Evolutionary conservation across 2,888 invertebrate genomes (phyloP), one percentile per base, ranked within the genome.

Genomic region (Nipponacmea schrenckii): DNA sequence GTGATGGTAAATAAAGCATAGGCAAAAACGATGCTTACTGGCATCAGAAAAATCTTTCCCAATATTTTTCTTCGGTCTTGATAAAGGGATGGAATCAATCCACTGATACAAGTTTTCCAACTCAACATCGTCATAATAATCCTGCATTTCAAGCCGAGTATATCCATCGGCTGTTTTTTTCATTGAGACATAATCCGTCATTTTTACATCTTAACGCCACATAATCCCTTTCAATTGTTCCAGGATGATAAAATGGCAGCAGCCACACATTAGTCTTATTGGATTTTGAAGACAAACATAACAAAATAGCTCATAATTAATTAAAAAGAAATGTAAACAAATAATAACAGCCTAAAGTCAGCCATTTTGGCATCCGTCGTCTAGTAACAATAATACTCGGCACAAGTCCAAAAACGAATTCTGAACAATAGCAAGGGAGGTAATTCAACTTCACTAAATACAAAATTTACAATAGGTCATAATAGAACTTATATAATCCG

Each of bases 11-110:
- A 39, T 39, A 5, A 5, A 8, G 39, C 39, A 39, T 39, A 7
- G 10, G 39, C 5, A 39, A 39, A n/a, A n/a, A n/a, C n/a, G 31
- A 39, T 26, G 56, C 77, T 77, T 77, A 89, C 89, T 89, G 77
- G 87, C 90, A 83, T 90, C 90, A 31, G 89, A 85, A 77, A 90
- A 90, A 76, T 90, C 90, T 77, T 89, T 83, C 17, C 83, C 79
- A 14, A 90, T 81, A 72, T 88, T 87, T 78, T 85, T 86, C 77
- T 89, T 89, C 2, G 87, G 87, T 73, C 89, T 74, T 15, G 89
- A 85, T 17, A 90, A 79, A 8, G 89, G 89, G 62, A 89, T 84
- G 71, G 83, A 75, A 72, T 89, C 89, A 27, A 90, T 80, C 90
- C 90, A 90, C 17, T 83, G 79, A 70, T 88, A 89, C 50, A 90